Base-by-base conservation (phyloP, 2,113 vertebrate genomes). In the Oceanodroma tethys region DNA sequence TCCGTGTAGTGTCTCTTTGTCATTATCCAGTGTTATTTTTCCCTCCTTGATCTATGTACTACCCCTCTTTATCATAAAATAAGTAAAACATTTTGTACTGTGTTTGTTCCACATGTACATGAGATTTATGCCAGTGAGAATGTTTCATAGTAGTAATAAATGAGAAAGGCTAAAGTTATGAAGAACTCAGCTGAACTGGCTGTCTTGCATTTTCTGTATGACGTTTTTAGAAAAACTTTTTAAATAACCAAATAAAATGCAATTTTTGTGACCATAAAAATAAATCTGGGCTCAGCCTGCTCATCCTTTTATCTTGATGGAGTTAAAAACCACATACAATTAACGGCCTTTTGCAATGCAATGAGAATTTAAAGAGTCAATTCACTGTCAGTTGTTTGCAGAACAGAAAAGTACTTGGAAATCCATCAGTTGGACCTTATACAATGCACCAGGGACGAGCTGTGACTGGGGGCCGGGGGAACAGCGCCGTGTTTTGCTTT, bases 1-100 rank as follows among this genome's bases (percentile, higher is more conserved):
- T 83, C 47, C 7, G 1, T 84, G 73, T 48, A 91, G 53, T 89
- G 68, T 93, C 55, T 91, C 72, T 89, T 34, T 1, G 0, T 92
- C 68, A 53, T 53, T 78, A 50, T n/a, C 38, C 59, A n/a, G 56
- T 79, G 83, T 92, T 95, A 73, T 63, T 96, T 88, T 94, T 36
- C 68, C 40, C 59, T 85, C 66, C 87, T 72, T 90, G 78, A 95
- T 82, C 83, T 79, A 16, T 50, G 65, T 58, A 25, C 50, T 81
- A 22, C 40, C 42, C 52, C 47, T 71, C 56, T 95, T 89, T 94
- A 90, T 65, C 62, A 80, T 73, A 53, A 91, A 94, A 94, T 32
- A 82, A 95, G 70, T 87, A 70, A 93, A 91, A 95, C 66, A 63
- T 94, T 95, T 76, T 90, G 90, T 91, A 70, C 92, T 45, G 62